phyloP scores from a whole-genome alignment of 2,888 invertebrate species.

The Seira musarum region DNA sequence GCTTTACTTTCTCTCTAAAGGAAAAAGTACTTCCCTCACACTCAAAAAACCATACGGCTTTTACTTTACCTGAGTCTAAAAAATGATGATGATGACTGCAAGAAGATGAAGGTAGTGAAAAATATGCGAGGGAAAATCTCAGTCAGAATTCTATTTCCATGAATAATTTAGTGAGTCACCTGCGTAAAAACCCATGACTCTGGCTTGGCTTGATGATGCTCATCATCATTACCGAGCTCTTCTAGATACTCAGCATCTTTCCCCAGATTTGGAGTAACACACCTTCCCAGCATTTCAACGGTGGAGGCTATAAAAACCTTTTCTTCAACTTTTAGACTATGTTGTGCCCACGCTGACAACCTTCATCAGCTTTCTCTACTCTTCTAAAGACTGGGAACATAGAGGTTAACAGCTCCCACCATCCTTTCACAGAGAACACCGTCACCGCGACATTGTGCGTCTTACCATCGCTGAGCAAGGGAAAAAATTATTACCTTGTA shows the following conservation, averaged over 20 bases:
- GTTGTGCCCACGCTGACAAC: background rate
- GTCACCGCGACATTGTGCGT: background rate
- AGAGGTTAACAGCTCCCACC: conserved; percentile 4
- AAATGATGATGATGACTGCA: background rate
- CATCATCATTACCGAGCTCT: conserved; percentile 1
- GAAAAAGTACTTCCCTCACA: background rate
- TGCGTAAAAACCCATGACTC: conserved; percentile 23
- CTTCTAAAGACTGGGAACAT: background rate
- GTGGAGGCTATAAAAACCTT: background rate
- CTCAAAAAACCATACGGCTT: background rate
- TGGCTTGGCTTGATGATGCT: background rate
- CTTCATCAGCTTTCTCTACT: background rate
- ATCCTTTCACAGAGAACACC: background rate
- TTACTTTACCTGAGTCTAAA: background rate
- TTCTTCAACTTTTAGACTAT: background rate
- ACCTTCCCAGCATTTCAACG: background rate
- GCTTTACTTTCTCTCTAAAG: background rate
- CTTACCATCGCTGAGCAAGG: background rate
- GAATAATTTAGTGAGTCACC: conserved; percentile 48
- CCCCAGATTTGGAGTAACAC: background rate
- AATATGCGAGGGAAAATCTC: background rate
- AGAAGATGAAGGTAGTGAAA: background rate
- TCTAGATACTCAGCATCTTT: conserved; percentile 9
- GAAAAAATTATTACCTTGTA: conserved; percentile 10
- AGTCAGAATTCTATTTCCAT: conserved; percentile 19